Conservation (phyloP, 1,140 invertebrate genomes). For the Melanaphis sacchari region DNA sequence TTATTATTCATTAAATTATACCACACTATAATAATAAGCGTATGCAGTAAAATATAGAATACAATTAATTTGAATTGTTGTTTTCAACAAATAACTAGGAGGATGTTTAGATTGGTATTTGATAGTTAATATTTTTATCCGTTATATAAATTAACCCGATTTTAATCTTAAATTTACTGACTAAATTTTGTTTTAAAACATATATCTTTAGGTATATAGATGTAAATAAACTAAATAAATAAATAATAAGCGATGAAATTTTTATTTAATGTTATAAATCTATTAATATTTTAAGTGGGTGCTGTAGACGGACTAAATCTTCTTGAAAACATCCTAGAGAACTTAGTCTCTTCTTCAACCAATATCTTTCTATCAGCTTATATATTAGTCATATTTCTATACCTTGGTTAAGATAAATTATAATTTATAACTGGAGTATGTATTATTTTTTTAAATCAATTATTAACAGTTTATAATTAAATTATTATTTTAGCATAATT, state of each 20-base stretch:
- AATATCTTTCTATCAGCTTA: background rate
- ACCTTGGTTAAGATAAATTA: background rate
- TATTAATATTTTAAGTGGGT: background rate
- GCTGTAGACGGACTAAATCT: background rate
- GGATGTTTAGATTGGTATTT: too few relatives aligned
- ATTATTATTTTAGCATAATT: background rate
- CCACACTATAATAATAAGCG: background rate
- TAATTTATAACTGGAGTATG: background rate
- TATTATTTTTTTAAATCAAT: background rate
- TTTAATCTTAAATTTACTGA: background rate
- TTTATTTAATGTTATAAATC: background rate
- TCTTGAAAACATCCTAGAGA: background rate
- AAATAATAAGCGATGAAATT: background rate
- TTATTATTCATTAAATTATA: background rate
- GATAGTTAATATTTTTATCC: background rate
- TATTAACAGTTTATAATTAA: background rate
- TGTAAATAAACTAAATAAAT: constrained; percentile 4
- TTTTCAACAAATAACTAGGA: too few relatives aligned
- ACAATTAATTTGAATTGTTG: background rate
- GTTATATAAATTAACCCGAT: background rate
- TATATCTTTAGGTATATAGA: background rate
- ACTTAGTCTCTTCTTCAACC: background rate
- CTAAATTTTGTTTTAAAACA: background rate
- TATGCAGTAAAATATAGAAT: background rate
- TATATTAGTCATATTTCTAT: background rate